These are phyloP conservation scores for Montipora capricornis DNA, from an alignment of 64 coral and sea anemone genomes.

Conservation along the genomic window DNA sequence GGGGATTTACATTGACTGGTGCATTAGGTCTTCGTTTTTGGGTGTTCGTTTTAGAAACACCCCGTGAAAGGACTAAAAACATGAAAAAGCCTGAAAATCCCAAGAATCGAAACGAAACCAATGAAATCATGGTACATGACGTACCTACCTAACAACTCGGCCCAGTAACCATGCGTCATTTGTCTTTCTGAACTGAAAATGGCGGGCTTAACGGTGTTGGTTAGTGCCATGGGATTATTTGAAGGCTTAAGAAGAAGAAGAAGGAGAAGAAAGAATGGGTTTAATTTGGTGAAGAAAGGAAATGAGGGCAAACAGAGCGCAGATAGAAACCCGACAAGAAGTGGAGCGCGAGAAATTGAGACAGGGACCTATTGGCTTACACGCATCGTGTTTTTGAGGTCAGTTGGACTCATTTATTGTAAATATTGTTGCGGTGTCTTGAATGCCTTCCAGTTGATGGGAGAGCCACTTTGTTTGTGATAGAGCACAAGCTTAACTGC, in stretches of 20 bases:
- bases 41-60: no score
- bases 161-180: no score
- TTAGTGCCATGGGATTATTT: slow-evolving; percentile 2
- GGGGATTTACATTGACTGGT: no score
- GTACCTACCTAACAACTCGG: no score
- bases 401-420: slow-evolving; percentile 88
- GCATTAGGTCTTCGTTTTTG: no score
- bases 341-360: background rate
- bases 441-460: background rate
- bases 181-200: no score
- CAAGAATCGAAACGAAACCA: no score
- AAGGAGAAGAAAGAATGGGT: background rate
- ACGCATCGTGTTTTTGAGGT: slow-evolving; percentile 73
- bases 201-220: no score
- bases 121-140: no score
- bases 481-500: no score
- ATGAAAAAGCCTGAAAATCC: no score
- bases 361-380: slow-evolving; percentile 86
- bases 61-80: no score
- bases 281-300: slow-evolving; percentile 24
- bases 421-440: slow-evolving; percentile 8
- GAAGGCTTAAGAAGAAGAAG: background rate
- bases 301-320: background rate
- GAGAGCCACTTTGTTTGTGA: background rate
- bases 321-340: background rate